Conservation (phyloP, 2,797 vertebrate genomes). For the Enteromius anoplus region DNA sequence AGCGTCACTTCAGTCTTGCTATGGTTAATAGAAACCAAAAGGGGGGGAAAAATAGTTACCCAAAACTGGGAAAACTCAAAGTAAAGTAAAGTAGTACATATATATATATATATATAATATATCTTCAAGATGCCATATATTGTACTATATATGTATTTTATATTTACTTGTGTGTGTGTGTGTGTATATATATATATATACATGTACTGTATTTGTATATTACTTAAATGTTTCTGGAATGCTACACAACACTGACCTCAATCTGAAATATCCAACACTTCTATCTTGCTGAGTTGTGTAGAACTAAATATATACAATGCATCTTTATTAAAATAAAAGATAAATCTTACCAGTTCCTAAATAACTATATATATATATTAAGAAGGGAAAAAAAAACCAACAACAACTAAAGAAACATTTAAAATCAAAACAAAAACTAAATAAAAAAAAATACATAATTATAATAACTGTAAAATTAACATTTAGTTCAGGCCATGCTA, state of each 20-base stretch:
- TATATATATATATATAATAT: neutral
- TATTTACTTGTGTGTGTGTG: too few species aligned
- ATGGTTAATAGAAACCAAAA: neutral
- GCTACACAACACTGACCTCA: too few species aligned
- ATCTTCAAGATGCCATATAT: neutral
- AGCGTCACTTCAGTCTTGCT: neutral
- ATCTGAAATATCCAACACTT: too few species aligned
- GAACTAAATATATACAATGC: too few species aligned
- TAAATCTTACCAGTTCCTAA: neutral
- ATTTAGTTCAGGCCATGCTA: neutral
- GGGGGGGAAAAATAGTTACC: neutral
- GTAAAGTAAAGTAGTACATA: neutral
- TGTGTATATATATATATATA: too few species aligned
- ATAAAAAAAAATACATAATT: neutral
- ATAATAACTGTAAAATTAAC: neutral
- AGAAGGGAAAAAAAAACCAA: rapidly evolving
- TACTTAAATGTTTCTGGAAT: too few species aligned
- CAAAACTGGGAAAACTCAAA: neutral
- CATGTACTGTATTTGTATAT: too few species aligned
- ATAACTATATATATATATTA: neutral
- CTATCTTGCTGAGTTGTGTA: too few species aligned
- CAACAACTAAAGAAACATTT: neutral
- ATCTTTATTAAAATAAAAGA: too few species aligned
- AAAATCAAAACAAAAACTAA: too few species aligned
- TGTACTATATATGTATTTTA: neutral